Base-by-base conservation (phyloP, 2,888 invertebrate genomes). In the Melitaea athalia region DNA sequence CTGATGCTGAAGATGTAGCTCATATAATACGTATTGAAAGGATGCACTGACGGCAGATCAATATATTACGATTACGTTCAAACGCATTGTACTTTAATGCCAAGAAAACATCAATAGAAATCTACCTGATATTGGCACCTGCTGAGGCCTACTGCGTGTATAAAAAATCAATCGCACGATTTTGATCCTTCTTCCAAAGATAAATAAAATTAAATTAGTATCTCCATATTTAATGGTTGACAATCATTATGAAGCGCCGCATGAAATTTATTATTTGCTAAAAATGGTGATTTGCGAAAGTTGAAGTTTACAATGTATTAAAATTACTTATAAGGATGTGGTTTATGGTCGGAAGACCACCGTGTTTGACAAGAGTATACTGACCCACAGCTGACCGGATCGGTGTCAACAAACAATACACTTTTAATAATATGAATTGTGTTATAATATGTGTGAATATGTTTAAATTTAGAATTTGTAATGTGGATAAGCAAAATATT, bases 61-160 rank as follows among this genome's bases (percentile, higher is more conserved):
- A 83, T 82, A 79, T 78, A 81, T 79, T 81, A 78, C 82, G 80
- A 81, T 80, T 78, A 78, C 77, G 79, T 80, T 82, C 81, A 82
- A 79, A 74, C 75, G 77, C 77, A 85, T 82, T 84, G 81, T 83
- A 75, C 78, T 75, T 81, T 79, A 84, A 85, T 87, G 87, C 85
- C 78, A 72, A 78, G 86, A 86, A 86, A 74, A 75, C 72, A 74
- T 85, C 82, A 86, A 89, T 84, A 80, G 83, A 78, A 78, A 78
- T 81, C 86, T 90, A 91, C 92, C 91, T 91, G 90, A 78, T 76
- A 71, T 76, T 75, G 85, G 73, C 89, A 90, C 90, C 91, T 89
- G 91, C 88, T 86, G 85, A 76, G 78, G 74, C 73, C 76, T 75
- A 71, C 69, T 63, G 42, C 55, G 42, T 47, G 24, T 17, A n/a